Evolutionary conservation across 2,888 invertebrate species (phyloP).

Genomic region (Drosophila testacea): DNA sequence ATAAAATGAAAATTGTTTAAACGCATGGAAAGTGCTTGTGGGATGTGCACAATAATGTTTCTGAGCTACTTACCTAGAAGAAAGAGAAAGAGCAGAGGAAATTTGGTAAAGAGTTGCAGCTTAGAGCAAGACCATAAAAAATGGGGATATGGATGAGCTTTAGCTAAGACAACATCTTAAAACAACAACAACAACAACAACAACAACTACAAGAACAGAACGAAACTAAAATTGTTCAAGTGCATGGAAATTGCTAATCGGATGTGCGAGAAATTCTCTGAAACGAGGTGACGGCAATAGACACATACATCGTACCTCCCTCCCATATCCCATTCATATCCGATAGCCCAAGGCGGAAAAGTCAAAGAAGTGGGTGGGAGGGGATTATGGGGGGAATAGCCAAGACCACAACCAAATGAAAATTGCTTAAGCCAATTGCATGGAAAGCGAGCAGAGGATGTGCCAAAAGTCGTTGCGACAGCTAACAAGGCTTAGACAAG

Average conservation of each 20-base stretch:
- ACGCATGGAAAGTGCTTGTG: constrained; percentile 79
- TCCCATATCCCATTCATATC: background rate
- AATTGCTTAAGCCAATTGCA: constrained; percentile 77
- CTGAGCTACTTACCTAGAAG: constrained; percentile 44
- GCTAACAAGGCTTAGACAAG: constrained; percentile 64
- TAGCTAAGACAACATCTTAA: constrained; percentile 56
- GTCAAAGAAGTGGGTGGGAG: background rate
- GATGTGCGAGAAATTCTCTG: constrained; percentile 60
- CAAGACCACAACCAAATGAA: constrained; percentile 52
- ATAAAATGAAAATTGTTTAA: constrained; percentile 75
- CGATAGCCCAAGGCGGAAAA: constrained; percentile 4
- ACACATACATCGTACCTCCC: constrained; percentile 12
- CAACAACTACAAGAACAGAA: background rate
- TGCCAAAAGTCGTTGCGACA: constrained; percentile 69
- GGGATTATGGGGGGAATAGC: constrained; percentile 10
- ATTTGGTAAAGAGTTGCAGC: constrained; percentile 55
- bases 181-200: constrained; percentile 14
- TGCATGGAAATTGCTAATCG: constrained; percentile 79
- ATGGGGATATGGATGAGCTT: constrained; percentile 61
- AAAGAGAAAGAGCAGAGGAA: background rate
- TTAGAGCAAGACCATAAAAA: constrained; percentile 56
- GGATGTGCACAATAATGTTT: constrained; percentile 62
- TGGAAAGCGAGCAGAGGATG: constrained; percentile 63
- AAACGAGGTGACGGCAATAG: constrained; percentile 38
- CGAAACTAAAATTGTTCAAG: constrained; percentile 67